Evolutionary conservation across 2,888 invertebrate species (phyloP), one percentile per base, ranked within the genome.

Genomic region (Chalcis sispes): DNA sequence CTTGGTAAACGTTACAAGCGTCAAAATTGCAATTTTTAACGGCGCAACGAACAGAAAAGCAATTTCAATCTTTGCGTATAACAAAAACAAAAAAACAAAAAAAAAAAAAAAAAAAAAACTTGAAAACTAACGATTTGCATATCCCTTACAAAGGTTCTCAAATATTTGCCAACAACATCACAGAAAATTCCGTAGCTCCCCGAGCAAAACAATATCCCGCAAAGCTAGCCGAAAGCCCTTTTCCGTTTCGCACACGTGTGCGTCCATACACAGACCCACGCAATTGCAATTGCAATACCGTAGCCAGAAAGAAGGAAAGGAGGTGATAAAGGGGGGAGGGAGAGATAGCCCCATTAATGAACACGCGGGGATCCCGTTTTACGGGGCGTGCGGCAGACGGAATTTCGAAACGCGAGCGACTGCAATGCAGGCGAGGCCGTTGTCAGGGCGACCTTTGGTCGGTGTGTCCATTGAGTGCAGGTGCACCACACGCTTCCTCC

Each of bases 371-470:
- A 62, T 46, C 58, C 56, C 18, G 18, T 46, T 64, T 56, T 23
- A 64, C 46, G 46, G 42, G 23, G 23, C 20, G 4, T n/a, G n/a
- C 5, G 32, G 27, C 27, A 40, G 36, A 52, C 54, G 54, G 62
- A 62, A 54, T 52, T 71, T 40, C 40, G 52, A 73, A 59, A 50
- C 32, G 56, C 75, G 84, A 82, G 83, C 36, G 15, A 42, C 86
- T 83, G 87, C 86, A 88, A 83, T 88, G 87, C 88, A 87, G 88
- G 86, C 85, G 84, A 86, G 86, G 86, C 85, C 87, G 88, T 88
- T 87, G 88, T 88, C 87, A 88, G 86, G 87, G 67, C 84, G 86
- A 88, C 87, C 75, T 85, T 84, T 82, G 83, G 82, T 83, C 85
- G 32, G 15, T 15, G 42, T 15, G 36, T 20, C 36, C 29, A 81